Evolutionary conservation across 2,113 vertebrate genomes (phyloP), one percentile per base, ranked within the genome.

Genomic region (Spheniscus mendiculus): DNA sequence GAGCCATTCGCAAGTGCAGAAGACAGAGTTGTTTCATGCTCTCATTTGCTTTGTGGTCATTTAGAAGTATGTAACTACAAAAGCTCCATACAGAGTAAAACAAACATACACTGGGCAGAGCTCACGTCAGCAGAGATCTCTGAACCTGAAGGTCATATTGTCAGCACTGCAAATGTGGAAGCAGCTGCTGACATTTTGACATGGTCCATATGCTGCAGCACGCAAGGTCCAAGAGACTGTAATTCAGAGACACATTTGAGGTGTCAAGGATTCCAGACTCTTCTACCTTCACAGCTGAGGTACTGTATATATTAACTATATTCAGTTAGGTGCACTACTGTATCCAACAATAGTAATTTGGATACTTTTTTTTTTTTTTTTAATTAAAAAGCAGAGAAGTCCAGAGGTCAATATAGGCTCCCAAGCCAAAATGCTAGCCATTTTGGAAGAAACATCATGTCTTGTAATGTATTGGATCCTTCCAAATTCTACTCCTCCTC

Each of bases 81-180:
- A 83, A 93, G 79, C 45, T 66, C 40, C 85, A 76, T 23, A 69
- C 23, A 83, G 19, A 72, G 42, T 62, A 92, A 86, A 83, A 32
- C 30, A 89, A 90, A 90, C 49, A 87, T 7, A 42, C 32, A 17
- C 16, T 5, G 8, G 34, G 52, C 16, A 49, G 50, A 94, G 71
- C 55, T 90, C 67, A 58, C 0, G 1, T 80, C 83, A 83, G 53
- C 2, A 2, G 22, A 66, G 25, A 49, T 30, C 70, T 90, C 83
- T 73, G 69, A 92, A 90, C 71, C 92, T 89, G 86, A 94, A 93
- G 96, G 92, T 93, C 96, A 83, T 30, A 47, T 7, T 83, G 67
- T 67, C 94, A 89, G 63, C 42, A 32, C 38, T 38, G 19, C 58
- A 30, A 94, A 70, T 9, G n/a, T 42, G 26, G 45, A 76, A 83